Percentiles rank a stretch among this genome's conserved stretches.
Conservation (phyloP, 2,113 vertebrate species). For the Tretioscincus oriximinensis region DNA sequence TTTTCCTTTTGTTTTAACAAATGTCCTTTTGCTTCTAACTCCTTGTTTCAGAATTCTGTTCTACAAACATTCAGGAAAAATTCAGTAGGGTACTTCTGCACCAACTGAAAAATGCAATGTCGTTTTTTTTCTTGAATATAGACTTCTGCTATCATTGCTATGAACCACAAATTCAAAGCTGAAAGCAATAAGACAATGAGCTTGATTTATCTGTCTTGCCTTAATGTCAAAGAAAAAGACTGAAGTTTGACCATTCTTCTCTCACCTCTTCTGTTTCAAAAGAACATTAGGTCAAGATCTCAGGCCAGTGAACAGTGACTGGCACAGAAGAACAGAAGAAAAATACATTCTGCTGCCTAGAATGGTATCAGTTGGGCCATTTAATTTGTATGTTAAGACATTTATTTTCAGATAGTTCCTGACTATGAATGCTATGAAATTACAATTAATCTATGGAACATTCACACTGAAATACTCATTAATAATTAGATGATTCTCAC, state of each 20-base stretch:
- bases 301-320: conserved; percentile 16
- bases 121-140: too few species aligned
- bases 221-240: background rate
- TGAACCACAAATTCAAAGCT: background rate
- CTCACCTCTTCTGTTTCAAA: conserved; percentile 13
- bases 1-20: too few species aligned
- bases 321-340: background rate
- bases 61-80: too few species aligned
- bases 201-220: background rate
- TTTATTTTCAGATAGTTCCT: background rate
- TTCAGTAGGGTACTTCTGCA: too few species aligned
- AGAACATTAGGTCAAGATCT: background rate
- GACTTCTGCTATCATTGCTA: too few species aligned
- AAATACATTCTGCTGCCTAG: background rate
- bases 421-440: background rate
- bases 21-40: too few species aligned
- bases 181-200: background rate
- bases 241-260: background rate
- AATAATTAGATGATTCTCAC: background rate
- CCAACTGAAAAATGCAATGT: too few species aligned
- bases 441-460: background rate
- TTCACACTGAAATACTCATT: background rate
- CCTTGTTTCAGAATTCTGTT: too few species aligned
- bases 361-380: background rate
- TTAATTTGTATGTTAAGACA: background rate